Conservation (phyloP, 2,113 vertebrate species). For the Eubucco bourcierii region DNA sequence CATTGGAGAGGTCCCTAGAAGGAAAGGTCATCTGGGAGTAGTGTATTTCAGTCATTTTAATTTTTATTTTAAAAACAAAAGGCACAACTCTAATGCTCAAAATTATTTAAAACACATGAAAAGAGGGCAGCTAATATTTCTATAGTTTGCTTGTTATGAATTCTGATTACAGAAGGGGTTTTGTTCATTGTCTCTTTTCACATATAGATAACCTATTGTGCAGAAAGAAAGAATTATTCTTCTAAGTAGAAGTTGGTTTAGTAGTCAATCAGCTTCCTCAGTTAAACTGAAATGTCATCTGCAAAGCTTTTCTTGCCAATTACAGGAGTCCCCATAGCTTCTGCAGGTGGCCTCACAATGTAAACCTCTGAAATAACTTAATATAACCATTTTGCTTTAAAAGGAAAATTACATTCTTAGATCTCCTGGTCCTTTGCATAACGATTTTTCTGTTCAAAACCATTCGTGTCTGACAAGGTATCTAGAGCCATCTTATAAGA, state of each 20-base stretch:
- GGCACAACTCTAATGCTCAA: conserved; percentile 54
- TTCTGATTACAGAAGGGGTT: conserved; percentile 60
- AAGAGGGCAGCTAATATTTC: conserved; percentile 63
- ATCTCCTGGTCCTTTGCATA: conserved; percentile 68
- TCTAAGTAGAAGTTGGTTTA: conserved; percentile 75
- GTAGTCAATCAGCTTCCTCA: conserved; percentile 76
- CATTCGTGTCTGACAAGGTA: conserved; percentile 56
- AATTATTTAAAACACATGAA: conserved; percentile 66
- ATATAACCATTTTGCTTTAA: conserved; percentile 66
- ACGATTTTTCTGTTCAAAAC: conserved; percentile 68
- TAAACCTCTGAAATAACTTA: conserved; percentile 76
- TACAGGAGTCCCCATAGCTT: conserved; percentile 78
- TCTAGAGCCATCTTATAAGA: conserved; percentile 22
- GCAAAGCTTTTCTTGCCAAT: conserved; percentile 78
- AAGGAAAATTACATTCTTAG: conserved; percentile 65
- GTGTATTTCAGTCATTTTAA: conserved; percentile 47
- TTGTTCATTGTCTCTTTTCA: conserved; percentile 69
- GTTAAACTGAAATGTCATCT: conserved; percentile 86
- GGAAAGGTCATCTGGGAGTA: conserved; percentile 55
- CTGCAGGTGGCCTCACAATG: conserved; percentile 80
- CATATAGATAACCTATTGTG: conserved; percentile 74
- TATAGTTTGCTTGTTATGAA: conserved; percentile 65
- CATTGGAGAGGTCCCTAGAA: conserved; percentile 48
- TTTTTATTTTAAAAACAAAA: conserved; percentile 68
- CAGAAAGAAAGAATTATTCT: conserved; percentile 73